Evolutionary conservation across 2,113 vertebrate species (phyloP), one percentile per base, ranked within the genome.

Genomic region (Gallinago media): DNA sequence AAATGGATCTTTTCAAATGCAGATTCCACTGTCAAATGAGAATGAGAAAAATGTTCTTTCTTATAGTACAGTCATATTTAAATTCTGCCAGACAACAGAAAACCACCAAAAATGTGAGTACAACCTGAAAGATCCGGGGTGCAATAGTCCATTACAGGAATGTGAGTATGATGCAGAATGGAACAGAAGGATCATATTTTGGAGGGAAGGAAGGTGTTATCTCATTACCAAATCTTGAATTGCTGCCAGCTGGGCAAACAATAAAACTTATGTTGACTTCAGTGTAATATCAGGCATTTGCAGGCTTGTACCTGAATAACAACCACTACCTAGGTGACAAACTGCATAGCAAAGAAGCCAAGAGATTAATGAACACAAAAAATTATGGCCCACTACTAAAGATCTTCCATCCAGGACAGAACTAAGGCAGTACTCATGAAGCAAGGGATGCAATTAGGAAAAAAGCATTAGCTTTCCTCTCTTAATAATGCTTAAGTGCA

Each of bases 1-100:
- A 95, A 94, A 92, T 59, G 87, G 70, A 84, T 76, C 92, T 93
- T 92, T 96, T 96, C 96, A 96, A 96, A 96, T 89, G 91, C 65
- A 97, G 85, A 95, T 96, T 88, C 56, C 78, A 89, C 90, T 88
- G 72, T 71, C 83, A 90, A 96, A 68, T 58, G 49, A 75, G 71
- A 85, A 94, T 62, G 71, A 63, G 23, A 77, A 92, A 94, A 95
- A 95, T 79, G 66, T 66, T 92, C 79, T 71, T 93, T 83, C 83
- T 89, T 95, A 84, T 6, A 85, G 77, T 49, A 90, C 34, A 72
- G 49, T 66, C 73, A 44, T 44, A 83, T 73, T 89, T 74, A 84
- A 93, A 80, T 22, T 85, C 74, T 73, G 55, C 12, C 73, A 95
- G 73, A 44, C 50, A 80, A 65, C 16, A 84, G 38, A 94, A 94